Evolutionary conservation across 2,113 vertebrate species (phyloP).

Genomic region (Arothron firmamentum): DNA sequence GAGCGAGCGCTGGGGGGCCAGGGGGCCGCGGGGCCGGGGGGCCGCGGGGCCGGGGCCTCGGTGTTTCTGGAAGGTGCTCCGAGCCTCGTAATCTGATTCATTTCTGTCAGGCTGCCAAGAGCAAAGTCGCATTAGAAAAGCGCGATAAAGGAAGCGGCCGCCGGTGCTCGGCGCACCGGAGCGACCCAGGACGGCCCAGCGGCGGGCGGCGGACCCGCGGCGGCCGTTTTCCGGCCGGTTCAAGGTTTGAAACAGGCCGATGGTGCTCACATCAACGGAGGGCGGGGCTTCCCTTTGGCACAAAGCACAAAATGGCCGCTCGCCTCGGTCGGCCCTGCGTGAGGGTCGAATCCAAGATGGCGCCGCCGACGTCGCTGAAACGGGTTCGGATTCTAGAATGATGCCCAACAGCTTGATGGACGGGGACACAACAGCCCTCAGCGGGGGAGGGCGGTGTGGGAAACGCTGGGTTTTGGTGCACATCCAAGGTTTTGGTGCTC

Average conservation of each 20-base stretch:
- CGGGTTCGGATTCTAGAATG: background rate
- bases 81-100: constrained; percentile 71
- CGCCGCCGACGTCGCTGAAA: background rate
- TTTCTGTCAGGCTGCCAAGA: constrained; percentile 70
- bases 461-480: constrained; percentile 51
- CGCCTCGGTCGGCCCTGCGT: background rate
- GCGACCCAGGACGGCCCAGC: constrained; percentile 48
- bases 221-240: too few relatives aligned
- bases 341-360: constrained; percentile 48
- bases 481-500: constrained; percentile 47
- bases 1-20: constrained; percentile 16
- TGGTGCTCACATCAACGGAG: background rate
- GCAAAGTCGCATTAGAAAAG: constrained; percentile 53
- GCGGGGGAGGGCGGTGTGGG: constrained; percentile 8
- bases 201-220: constrained; percentile 9
- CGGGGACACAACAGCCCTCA: constrained; percentile 1
- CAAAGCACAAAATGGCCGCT: constrained; percentile 57
- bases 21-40: too few relatives aligned
- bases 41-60: constrained; percentile 8
- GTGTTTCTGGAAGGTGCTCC: constrained; percentile 58
- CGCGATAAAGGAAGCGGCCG: constrained; percentile 66
- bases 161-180: constrained; percentile 57
- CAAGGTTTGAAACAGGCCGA: too few relatives aligned
- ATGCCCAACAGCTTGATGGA: constrained; percentile 19
- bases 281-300: constrained; percentile 19